Conservation (phyloP, 2,888 invertebrate genomes). For the Diabrotica balteata region DNA sequence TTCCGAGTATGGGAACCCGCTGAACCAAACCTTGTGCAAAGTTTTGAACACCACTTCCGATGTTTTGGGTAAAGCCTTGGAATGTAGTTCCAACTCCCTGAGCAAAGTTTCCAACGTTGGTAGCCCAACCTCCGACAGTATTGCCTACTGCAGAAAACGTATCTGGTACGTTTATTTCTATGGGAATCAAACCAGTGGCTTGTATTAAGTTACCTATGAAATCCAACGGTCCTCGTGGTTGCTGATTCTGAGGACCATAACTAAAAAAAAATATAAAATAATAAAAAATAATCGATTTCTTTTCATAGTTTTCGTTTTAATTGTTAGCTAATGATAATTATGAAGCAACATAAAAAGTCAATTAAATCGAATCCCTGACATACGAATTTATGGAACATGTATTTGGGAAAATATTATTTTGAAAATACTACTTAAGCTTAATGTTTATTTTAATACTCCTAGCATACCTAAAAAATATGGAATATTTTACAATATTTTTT, state of each 20-base stretch:
- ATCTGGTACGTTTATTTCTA: slow-evolving; percentile 71
- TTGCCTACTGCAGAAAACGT: slow-evolving; percentile 56
- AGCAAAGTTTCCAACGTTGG: slow-evolving; percentile 40
- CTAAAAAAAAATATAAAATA: slow-evolving; percentile 13
- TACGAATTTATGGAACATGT: no score
- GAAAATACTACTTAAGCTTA: no score
- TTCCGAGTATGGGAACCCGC: slow-evolving; percentile 39
- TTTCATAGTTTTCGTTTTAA: no score
- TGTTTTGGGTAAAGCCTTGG: slow-evolving; percentile 41
- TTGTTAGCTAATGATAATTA: no score
- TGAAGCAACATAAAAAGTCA: no score
- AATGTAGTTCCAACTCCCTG: slow-evolving; percentile 41
- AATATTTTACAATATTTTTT: no score
- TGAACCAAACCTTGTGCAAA: slow-evolving; percentile 39
- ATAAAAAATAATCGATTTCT: not conserved
- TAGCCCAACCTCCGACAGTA: slow-evolving; percentile 35
- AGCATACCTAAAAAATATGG: no score
- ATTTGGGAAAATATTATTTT: no score
- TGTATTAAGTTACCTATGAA: slow-evolving; percentile 62
- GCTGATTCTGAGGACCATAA: slow-evolving; percentile 10
- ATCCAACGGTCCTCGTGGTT: slow-evolving; percentile 46
- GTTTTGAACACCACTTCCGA: slow-evolving; percentile 42
- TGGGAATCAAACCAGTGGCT: slow-evolving; percentile 66
- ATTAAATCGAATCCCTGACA: no score
- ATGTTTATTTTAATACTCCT: no score